phyloP scores from a whole-genome alignment of 2,113 vertebrate genomes.

The Hyla sarda region DNA sequence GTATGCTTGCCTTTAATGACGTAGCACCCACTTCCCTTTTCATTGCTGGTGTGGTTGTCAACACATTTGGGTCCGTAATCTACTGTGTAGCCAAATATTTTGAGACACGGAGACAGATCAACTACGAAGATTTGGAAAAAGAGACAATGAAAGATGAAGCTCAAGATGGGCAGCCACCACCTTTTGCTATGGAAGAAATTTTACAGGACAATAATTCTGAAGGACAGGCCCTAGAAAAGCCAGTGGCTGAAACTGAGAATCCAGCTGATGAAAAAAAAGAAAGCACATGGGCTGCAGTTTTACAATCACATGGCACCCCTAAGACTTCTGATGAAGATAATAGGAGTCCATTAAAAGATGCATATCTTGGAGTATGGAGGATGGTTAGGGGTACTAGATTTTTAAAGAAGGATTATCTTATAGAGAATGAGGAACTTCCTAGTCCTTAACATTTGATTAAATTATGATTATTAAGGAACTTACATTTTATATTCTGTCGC shows the following conservation, averaged over 20 bases:
- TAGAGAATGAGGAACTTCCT: conserved; percentile 91
- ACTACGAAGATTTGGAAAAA: conserved; percentile 90
- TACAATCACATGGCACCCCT: conserved; percentile 55
- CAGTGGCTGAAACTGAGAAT: conserved; percentile 43
- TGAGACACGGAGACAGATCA: conserved; percentile 86
- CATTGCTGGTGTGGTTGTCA: conserved; percentile 92
- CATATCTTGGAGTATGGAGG: conserved; percentile 88
- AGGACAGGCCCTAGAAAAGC: conserved; percentile 59
- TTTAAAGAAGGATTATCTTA: conserved; percentile 87
- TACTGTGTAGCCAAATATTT: conserved; percentile 93
- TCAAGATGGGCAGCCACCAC: conserved; percentile 66
- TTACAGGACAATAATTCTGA: conserved; percentile 62
- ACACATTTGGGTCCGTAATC: conserved; percentile 92
- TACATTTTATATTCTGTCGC: conserved; percentile 29
- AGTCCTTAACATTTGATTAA: conserved; percentile 79
- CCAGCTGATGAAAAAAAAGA: conserved; percentile 57
- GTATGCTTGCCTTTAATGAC: conserved; percentile 95
- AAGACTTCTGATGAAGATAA: conserved; percentile 62
- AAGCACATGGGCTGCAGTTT: conserved; percentile 41
- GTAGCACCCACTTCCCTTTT: conserved; percentile 91
- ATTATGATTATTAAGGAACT: background rate
- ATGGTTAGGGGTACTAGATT: conserved; percentile 86
- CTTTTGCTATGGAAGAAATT: conserved; percentile 72
- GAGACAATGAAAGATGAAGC: conserved; percentile 71
- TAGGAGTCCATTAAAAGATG: conserved; percentile 76